A percentile compares a stretch with the other conserved stretches of the same genome.
Evolutionary conservation across 2,797 vertebrate species (phyloP).

Genomic region (Linurgus olivaceus): DNA sequence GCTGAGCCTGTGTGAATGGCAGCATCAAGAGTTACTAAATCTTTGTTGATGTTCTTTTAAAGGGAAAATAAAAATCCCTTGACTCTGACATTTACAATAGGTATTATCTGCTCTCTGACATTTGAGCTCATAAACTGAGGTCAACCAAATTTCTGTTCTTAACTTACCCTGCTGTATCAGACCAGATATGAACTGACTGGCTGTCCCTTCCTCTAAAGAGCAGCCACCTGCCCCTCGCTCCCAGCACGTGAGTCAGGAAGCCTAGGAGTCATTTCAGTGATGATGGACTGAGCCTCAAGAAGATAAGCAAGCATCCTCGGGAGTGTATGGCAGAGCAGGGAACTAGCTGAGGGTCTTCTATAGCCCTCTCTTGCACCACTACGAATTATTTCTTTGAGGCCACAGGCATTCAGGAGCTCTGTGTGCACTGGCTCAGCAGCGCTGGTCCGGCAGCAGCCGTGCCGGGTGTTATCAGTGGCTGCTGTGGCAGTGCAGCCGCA

Average conservation of each 20-base stretch:
- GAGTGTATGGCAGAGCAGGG: background rate
- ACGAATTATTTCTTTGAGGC: too few relatives aligned
- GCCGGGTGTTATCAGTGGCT: background rate
- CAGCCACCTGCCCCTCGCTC: background rate
- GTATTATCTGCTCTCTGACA: conserved; percentile 20
- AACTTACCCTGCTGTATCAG: background rate
- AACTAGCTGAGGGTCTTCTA: background rate
- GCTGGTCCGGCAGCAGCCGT: background rate
- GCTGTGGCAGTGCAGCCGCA: background rate
- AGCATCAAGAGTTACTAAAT: background rate
- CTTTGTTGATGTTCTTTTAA: background rate
- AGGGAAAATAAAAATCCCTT: background rate
- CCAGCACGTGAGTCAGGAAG: rapidly evolving
- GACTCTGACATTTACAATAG: conserved; percentile 44
- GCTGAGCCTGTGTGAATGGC: background rate
- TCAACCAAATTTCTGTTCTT: background rate
- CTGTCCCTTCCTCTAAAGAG: background rate
- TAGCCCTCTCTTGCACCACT: background rate
- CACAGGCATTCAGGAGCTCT: background rate
- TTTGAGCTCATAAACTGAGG: background rate
- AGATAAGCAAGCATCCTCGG: rapidly evolving
- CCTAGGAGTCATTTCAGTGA: background rate
- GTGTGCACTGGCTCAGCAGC: background rate
- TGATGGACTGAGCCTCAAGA: background rate
- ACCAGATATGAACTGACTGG: background rate